Conservation (phyloP, 1,140 invertebrate genomes). For the Zaprionus ornatus region DNA sequence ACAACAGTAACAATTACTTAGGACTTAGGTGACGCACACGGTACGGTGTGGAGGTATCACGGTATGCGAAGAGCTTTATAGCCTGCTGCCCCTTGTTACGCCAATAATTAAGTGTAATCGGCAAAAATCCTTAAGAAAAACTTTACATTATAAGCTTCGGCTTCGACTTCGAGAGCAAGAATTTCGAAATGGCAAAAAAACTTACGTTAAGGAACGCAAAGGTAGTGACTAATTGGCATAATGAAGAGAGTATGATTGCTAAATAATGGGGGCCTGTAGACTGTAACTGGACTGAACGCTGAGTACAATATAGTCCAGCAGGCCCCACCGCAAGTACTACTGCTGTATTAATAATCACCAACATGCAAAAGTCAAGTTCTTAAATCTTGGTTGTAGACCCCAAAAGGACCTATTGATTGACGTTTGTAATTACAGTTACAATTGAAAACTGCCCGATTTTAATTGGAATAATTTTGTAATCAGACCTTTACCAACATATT, state of each 20-base stretch:
- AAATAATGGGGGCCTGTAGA: constrained; percentile 1
- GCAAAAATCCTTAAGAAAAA: constrained; percentile 10
- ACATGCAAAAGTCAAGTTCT: constrained; percentile 1
- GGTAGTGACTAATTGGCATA: constrained; percentile 1
- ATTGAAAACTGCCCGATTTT: neutral
- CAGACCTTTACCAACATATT: neutral
- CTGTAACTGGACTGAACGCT: neutral
- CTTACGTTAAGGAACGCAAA: neutral
- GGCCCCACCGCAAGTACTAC: neutral
- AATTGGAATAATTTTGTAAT: neutral
- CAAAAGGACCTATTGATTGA: neutral
- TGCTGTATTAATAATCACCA: neutral
- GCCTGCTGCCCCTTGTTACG: constrained; percentile 1
- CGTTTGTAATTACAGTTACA: constrained; percentile 1
- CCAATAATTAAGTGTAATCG: constrained; percentile 19
- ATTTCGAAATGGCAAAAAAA: constrained; percentile 5
- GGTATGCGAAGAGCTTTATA: neutral
- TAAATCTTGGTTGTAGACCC: neutral
- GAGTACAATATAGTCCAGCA: neutral
- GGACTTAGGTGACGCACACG: constrained; percentile 21
- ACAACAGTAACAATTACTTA: constrained; percentile 26
- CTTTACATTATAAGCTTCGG: neutral
- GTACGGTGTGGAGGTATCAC: neutral
- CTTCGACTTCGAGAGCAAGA: neutral
- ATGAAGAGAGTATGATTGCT: constrained; percentile 6